Evolutionary conservation across 1,140 invertebrate species (phyloP).

Genomic region (Lepidurus arcticus): DNA sequence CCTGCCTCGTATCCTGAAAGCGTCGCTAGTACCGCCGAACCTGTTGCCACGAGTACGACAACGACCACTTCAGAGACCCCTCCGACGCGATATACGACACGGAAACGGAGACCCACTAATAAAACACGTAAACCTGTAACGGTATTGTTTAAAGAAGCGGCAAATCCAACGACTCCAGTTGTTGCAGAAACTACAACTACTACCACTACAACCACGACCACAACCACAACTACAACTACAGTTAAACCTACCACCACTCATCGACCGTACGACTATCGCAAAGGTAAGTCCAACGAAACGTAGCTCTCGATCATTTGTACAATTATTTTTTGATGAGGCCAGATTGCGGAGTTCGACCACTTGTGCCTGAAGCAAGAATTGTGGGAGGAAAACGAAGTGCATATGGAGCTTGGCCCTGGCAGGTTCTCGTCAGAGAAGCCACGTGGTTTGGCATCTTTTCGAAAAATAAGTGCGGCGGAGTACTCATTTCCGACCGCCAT

Average conservation of each 20-base stretch:
- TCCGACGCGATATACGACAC: not conserved
- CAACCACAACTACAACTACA: slow-evolving; percentile 32
- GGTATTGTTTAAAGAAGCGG: not conserved
- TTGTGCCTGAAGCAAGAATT: slow-evolving; percentile 66
- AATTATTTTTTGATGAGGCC: slow-evolving; percentile 33
- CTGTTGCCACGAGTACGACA: not conserved
- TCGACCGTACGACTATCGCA: slow-evolving; percentile 50
- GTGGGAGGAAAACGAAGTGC: slow-evolving; percentile 79
- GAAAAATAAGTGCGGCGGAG: slow-evolving; percentile 94
- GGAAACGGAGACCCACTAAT: slow-evolving; percentile 24
- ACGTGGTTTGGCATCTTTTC: slow-evolving; percentile 89
- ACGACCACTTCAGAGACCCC: not conserved
- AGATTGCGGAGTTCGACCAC: slow-evolving; percentile 81
- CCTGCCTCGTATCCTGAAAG: slow-evolving; percentile 22
- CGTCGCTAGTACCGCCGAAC: not conserved
- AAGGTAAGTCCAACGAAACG: slow-evolving; percentile 50
- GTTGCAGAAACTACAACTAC: slow-evolving; percentile 31
- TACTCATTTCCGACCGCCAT: slow-evolving; percentile 75
- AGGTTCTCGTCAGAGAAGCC: slow-evolving; percentile 81
- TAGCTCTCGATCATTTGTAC: slow-evolving; percentile 30
- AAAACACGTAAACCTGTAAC: not conserved
- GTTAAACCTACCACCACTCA: slow-evolving; percentile 37
- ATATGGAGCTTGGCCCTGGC: slow-evolving; percentile 90
- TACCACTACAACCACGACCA: slow-evolving; percentile 28
- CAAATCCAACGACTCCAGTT: not conserved